These are phyloP conservation scores for Penaeus chinensis DNA, from an alignment of 1,140 invertebrate species.

Conservation along the genomic window DNA sequence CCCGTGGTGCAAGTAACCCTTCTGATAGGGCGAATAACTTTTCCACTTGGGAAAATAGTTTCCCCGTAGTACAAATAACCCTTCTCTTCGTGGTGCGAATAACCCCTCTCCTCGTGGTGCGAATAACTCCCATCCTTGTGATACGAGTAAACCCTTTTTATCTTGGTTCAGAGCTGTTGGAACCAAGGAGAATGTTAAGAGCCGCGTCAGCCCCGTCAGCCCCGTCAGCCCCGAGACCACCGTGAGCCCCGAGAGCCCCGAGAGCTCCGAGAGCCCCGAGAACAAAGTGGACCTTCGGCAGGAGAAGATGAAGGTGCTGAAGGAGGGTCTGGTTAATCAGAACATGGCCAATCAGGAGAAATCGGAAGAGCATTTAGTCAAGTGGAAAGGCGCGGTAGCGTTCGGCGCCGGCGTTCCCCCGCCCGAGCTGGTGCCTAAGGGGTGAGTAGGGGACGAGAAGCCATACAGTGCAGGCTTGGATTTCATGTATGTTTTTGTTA, in stretches of 20 bases:
- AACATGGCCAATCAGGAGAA: constrained; percentile 65
- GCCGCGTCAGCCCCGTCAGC: neutral
- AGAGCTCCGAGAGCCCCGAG: neutral
- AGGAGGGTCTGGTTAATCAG: constrained; percentile 66
- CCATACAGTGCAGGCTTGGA: neutral
- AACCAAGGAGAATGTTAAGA: too few species aligned
- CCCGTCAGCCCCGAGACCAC: too few species aligned
- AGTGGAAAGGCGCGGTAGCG: constrained; percentile 64
- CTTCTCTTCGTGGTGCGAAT: too few species aligned
- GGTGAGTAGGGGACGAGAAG: neutral
- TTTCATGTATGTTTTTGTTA: neutral
- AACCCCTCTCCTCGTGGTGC: too few species aligned
- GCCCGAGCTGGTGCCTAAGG: constrained; percentile 2
- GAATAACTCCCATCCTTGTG: too few species aligned
- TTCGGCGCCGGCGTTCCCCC: constrained; percentile 15
- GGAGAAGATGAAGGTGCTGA: constrained; percentile 70
- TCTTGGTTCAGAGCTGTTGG: too few species aligned
- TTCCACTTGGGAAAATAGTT: too few species aligned
- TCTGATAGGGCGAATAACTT: too few species aligned
- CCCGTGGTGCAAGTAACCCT: too few species aligned
- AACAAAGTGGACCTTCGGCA: constrained; percentile 63
- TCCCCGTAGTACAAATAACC: too few species aligned
- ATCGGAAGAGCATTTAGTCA: constrained; percentile 62
- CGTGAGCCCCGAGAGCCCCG: neutral
- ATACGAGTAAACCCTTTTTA: too few species aligned